Evolutionary conservation across 2,888 invertebrate species (phyloP).

Genomic region (Drosophila meridionalis): DNA sequence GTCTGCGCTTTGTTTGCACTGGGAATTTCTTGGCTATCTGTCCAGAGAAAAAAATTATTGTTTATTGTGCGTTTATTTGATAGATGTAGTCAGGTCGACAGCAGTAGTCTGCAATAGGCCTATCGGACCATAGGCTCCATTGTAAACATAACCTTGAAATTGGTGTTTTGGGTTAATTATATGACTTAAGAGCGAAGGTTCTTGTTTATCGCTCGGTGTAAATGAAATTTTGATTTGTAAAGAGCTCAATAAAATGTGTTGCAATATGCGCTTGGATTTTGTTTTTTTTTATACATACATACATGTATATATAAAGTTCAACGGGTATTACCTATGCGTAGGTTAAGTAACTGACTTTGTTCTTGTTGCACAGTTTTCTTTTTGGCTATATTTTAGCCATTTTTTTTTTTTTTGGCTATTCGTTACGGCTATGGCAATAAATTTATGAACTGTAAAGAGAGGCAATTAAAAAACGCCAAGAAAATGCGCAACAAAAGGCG

Average conservation of each 20-base stretch:
- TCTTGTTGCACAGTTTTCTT: conserved; percentile 22
- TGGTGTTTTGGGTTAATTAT: conserved; percentile 40
- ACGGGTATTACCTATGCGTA: background rate
- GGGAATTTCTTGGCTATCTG: conserved; percentile 53
- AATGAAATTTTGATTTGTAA: conserved; percentile 41
- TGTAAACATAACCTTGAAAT: conserved; percentile 54
- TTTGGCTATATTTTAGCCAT: conserved; percentile 4
- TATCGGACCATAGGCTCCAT: conserved; percentile 21
- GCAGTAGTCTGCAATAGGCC: conserved; percentile 10
- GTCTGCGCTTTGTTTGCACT: conserved; percentile 40
- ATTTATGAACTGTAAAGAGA: conserved; percentile 63
- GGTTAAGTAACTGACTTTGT: conserved; percentile 43
- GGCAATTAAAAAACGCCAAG: conserved; percentile 55
- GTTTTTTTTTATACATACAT: background rate
- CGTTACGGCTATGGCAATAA: conserved; percentile 51
- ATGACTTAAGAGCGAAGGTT: conserved; percentile 49
- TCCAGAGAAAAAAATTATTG: conserved; percentile 20
- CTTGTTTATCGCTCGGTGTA: conserved; percentile 33
- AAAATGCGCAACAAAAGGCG: conserved; percentile 38
- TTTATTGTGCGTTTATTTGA: conserved; percentile 49
- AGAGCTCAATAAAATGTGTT: conserved; percentile 43
- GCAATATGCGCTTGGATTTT: conserved; percentile 31
- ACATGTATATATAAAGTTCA: background rate
- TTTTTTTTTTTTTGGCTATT: conserved; percentile 15
- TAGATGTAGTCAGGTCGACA: conserved; percentile 28